Conservation (phyloP, 2,113 vertebrate species). For the Erythrolamprus reginae region DNA sequence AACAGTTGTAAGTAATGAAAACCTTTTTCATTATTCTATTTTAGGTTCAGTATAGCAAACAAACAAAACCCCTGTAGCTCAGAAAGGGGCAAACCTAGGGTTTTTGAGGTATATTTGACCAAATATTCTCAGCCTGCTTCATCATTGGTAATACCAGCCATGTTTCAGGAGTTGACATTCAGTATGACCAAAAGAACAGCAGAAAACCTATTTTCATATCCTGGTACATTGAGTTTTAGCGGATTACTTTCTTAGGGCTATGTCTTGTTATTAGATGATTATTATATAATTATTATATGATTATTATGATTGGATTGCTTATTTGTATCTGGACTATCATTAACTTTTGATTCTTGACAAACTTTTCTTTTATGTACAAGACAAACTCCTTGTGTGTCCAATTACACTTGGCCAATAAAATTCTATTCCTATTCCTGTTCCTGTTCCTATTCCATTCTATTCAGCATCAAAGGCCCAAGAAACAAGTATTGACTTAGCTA, state of each 20-base stretch:
- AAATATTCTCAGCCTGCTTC: not conserved
- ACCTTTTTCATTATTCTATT: no score
- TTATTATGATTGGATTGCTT: no score
- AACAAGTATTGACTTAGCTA: not conserved
- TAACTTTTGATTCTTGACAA: no score
- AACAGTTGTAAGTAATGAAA: not conserved
- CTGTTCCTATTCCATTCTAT: no score
- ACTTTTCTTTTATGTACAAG: no score
- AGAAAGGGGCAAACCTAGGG: not conserved
- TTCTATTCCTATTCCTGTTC: no score
- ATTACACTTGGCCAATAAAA: no score
- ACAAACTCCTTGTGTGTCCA: no score
- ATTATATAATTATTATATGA: no score
- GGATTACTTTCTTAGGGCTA: rapidly evolving
- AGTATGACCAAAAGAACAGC: not conserved
- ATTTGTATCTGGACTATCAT: no score
- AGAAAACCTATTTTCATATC: not conserved
- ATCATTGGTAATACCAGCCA: not conserved
- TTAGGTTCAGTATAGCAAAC: no score
- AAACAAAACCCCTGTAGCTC: not conserved
- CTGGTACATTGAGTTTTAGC: not conserved
- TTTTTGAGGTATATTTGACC: not conserved
- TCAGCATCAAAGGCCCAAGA: not conserved
- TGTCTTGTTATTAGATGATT: not conserved
- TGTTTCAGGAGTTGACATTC: not conserved